Base-by-base conservation (phyloP, 2,888 invertebrate species). In the Blera fallax region DNA sequence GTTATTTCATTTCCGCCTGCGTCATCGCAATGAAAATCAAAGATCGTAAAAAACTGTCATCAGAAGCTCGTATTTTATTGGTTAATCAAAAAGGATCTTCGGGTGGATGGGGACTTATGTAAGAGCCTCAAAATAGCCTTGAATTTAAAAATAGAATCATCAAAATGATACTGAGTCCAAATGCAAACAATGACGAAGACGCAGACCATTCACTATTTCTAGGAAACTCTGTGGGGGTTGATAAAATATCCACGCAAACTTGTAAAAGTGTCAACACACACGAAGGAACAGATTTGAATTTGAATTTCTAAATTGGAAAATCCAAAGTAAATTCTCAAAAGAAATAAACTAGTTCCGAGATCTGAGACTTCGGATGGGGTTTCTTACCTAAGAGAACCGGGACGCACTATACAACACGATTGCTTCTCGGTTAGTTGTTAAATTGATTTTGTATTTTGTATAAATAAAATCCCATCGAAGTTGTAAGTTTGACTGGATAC, bases 361-460 rank as follows among this genome's bases (percentile, higher is more conserved):
- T 4, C 14, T 1, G 27, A 10, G 7, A 32, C 54, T 8, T 10
- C 10, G 54, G 2, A 54, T 29, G 54, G 8, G 14, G 37, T 58
- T 58, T 21, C 37, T 37, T 58, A 32, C 27, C 11, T n/a, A n/a
- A n/a, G n/a, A n/a, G n/a, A n/a, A 11, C 54, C 8, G 3, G 29
- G 29, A 54, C 10, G 1, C 3, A 3, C 29, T 0, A 14, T 54
- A 14, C 7, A 54, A 32, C 16, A 8, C 2, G 14, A 29, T 43
- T 14, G 6, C 40, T 14, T n/a, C 21, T 40, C 8, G 21, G 65
- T 34, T 37, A 10, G 65, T 65, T 43, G 67, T 34, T 67, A 52
- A 67, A 67, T 67, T 67, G 67, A 67, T 67, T 67, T 67, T 37
- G 34, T 67, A 52, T 67, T 67, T 67, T 52, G 37, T 67, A 52